Evolutionary conservation across 2,797 vertebrate species (phyloP).

Genomic region (Etheostoma perlongum): DNA sequence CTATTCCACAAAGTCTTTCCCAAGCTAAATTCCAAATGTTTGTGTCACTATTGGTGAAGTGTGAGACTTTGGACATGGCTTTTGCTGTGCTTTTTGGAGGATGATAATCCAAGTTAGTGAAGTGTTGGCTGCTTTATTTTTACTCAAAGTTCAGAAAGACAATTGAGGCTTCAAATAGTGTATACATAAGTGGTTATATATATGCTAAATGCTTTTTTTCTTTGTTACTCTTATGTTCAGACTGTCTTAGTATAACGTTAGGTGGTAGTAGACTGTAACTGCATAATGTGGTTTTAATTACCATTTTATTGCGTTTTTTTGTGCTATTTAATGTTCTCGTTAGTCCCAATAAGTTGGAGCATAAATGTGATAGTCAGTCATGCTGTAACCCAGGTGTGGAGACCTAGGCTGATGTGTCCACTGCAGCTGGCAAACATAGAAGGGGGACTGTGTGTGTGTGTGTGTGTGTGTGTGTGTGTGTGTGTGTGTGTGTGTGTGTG

Average conservation of each 20-base stretch:
- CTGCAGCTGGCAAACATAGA: conserved; percentile 61
- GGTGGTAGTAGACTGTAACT: not conserved
- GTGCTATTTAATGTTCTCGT: not conserved
- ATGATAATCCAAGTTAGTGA: conserved; percentile 23
- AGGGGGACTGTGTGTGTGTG: conserved; percentile 32
- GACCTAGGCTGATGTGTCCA: conserved; percentile 30
- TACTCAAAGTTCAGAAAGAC: not conserved
- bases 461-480: not conserved
- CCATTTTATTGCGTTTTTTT: not conserved
- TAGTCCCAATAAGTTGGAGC: not conserved
- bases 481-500: no score
- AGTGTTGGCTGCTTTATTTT: not conserved
- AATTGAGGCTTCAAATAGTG: not conserved
- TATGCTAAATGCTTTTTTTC: not conserved
- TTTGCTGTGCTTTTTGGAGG: conserved; percentile 5
- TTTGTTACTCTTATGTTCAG: not conserved
- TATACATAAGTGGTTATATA: not conserved
- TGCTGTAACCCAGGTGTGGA: conserved; percentile 9
- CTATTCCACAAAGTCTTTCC: conserved; percentile 58
- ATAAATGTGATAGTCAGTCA: conserved; percentile 10
- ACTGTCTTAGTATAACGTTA: not conserved
- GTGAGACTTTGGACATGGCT: conserved; percentile 32
- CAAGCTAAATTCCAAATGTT: conserved; percentile 70
- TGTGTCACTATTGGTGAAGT: conserved; percentile 73
- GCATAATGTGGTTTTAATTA: not conserved